phyloP scores from a whole-genome alignment of 2,888 invertebrate genomes.

The Dorcus parallelipipedus region DNA sequence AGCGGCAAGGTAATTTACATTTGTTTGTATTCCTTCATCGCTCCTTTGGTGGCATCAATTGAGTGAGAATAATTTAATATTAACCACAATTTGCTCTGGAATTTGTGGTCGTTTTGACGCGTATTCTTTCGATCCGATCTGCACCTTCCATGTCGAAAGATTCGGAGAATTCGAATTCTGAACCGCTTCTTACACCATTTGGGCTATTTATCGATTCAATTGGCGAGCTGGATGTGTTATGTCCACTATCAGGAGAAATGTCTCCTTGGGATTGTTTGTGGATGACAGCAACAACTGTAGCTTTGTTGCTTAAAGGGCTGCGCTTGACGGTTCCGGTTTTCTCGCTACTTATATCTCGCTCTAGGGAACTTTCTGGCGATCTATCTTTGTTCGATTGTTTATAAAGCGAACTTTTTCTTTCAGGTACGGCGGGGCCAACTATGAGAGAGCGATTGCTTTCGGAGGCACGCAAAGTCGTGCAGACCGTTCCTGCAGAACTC shows the following conservation, averaged over 20 bases:
- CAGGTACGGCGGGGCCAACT: constrained; percentile 74
- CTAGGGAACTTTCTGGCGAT: constrained; percentile 52
- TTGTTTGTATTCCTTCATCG: too few relatives aligned
- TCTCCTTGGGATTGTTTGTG: constrained; percentile 61
- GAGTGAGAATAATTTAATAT: too few relatives aligned
- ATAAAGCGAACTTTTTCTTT: constrained; percentile 73
- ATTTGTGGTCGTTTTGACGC: constrained; percentile 82
- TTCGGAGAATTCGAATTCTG: constrained; percentile 82
- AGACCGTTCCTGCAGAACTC: constrained; percentile 86
- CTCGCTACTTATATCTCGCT: constrained; percentile 40
- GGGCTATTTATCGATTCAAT: constrained; percentile 73
- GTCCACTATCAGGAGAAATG: constrained; percentile 77
- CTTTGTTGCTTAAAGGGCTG: constrained; percentile 49
- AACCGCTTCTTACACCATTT: constrained; percentile 64
- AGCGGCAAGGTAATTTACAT: too few relatives aligned
- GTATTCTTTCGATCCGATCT: constrained; percentile 79
- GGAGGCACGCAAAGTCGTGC: constrained; percentile 74
- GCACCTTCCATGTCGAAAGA: constrained; percentile 85
- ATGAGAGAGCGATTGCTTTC: constrained; percentile 61
- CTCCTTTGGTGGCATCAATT: too few relatives aligned
- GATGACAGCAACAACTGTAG: constrained; percentile 59
- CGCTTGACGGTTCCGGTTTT: constrained; percentile 49
- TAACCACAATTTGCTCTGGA: too few relatives aligned
- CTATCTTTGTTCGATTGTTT: constrained; percentile 52
- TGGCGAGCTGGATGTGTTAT: constrained; percentile 77